Base-by-base conservation (phyloP, 2,888 invertebrate species). In the Xanthorhoe designata region DNA sequence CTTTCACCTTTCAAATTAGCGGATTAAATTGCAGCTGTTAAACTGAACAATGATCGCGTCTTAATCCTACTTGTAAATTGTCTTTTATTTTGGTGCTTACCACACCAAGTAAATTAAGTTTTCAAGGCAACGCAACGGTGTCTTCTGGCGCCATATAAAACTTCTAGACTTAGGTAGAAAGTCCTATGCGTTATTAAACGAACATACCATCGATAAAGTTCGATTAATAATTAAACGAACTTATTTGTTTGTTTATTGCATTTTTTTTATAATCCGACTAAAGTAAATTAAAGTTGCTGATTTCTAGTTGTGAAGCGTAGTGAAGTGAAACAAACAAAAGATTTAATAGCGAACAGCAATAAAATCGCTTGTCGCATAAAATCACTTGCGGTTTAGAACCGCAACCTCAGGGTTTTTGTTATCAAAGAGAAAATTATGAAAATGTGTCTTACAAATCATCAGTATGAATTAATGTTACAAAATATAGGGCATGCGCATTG, bases 291-390 rank as follows among this genome's bases (percentile, higher is more conserved):
- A 13, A 42, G 38, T 10, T 42, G 13, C 3, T 13, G 38, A 42
- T 54, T 17, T 17, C 29, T 47, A 49, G 19, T 42, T 42, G n/a
- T n/a, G 4, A 9, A 15, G 15, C 42, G 45, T 35, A 8, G 6
- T 13, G 24, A 10, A 15, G 18, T 59, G 47, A 13, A 85, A 86
- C 83, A 87, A 86, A 84, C 81, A 77, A 75, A 70, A 79, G 80
- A 83, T 88, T 88, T 86, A 86, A 88, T 88, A 82, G 83, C 85
- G 81, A 85, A 84, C 42, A 45, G 45, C 81, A 85, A 87, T 89
- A 84, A 89, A 90, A 90, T 90, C 88, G 89, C 90, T 90, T 89
- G 89, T 86, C 79, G 83, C 77, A 80, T 83, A 80, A 84, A 79
- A 84, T 81, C 77, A 75, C 71, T 54, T 70, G 73, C 73, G 69